Base-by-base conservation (phyloP, 2,888 invertebrate genomes). In the Eustalomyia histrio region DNA sequence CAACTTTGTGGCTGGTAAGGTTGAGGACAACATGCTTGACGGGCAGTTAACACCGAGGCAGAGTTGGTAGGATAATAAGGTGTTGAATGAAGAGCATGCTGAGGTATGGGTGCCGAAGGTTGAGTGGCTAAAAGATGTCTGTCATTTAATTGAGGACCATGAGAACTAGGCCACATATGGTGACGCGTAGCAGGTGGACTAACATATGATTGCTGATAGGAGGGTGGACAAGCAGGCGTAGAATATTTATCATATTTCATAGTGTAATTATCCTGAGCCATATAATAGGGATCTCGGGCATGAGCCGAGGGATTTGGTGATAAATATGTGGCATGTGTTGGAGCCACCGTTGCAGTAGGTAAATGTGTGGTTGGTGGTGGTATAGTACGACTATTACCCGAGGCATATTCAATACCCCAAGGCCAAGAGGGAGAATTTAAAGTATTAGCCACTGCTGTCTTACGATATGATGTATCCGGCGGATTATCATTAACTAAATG, bases 1-100 rank as follows among this genome's bases (percentile, higher is more conserved):
- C 88, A 88, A 55, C 79, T 87, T 74, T 87, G 88, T 68, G 87
- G 85, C 4, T 84, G 82, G 65, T 84, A 87, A 0, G 85, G 78
- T 73, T 88, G 88, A 0, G 86, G 82, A 80, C 87, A 88, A 69
- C 89, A 89, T 21, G 84, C 86, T 67, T 88, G 88, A 6, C 88
- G 84, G n/a, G 82, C 58, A 35, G 52, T 83, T 18, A 74, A n/a
- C 6, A 61, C 53, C 1, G 79, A 57, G n/a, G 78, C 14, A 4
- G 83, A 52, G 9, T 64, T 76, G 9, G 35, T 39, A 2, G 83
- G 24, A 21, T 76, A 83, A n/a, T 73, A 80, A 1, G 83, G 52
- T 24, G 71, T 12, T 7, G 83, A 17, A 43, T 74, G 64, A 18
- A 81, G 24, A 16, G 76, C 68, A 47, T 76, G 74, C 1, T 74